Base-by-base conservation (phyloP, 2,113 vertebrate genomes). In the Periophthalmus modestus region DNA sequence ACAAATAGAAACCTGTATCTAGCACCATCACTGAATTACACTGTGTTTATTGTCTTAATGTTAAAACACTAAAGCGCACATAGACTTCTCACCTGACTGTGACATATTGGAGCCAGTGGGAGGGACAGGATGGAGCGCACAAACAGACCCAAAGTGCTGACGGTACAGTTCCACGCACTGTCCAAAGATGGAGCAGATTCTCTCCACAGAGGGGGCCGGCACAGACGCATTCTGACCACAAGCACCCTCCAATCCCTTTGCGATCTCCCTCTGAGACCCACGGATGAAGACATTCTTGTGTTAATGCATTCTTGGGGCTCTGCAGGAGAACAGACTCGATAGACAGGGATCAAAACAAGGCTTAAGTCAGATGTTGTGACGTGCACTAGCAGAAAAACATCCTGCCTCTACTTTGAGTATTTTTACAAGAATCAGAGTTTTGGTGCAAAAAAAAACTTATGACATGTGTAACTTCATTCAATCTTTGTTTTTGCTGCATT, bases 71-170 rank as follows among this genome's bases (percentile, higher is more conserved):
- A 7, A 1, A 5, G 36, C 1, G 34, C 39, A 33, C 34, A 19
- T 19, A 43, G 1, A 43, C 39, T 10, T 10, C 66, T 71, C 73
- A 75, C 83, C 71, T 79, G 70, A 50, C 73, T 1, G 69, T 65
- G 68, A 76, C 89, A 90, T 86, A 90, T 89, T 82, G 84, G 69
- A 58, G 62, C 50, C 3, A 5, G 83, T 2, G 63, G 85, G 79
- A 61, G 78, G 77, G 73, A 16, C 83, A 83, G 85, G 82, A 81
- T 75, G 76, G 74, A 70, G 73, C 62, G 71, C 59, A 71, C 74
- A 74, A 82, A 77, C 67, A 18, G 77, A 59, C 65, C 69, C 73
- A 74, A 81, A 77, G 69, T 75, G 82, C 88, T 85, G 81, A 86
- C 54, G 0, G 52, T 0, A 33, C 82, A 69, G 46, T 63, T 62